Conservation (phyloP, 2,797 vertebrate species). For the Myotis vivesi region DNA sequence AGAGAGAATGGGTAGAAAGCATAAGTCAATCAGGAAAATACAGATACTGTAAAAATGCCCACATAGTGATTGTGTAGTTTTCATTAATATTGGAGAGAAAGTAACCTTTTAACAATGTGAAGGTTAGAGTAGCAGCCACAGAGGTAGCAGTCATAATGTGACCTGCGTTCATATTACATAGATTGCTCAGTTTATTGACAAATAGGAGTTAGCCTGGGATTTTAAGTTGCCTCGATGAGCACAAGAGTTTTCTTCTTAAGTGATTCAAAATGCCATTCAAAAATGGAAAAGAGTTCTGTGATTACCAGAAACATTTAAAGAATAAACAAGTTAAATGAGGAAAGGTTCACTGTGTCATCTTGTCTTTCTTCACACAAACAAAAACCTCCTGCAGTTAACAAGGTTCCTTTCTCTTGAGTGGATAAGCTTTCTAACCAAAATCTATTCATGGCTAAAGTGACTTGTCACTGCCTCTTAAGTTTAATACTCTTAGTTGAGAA, state of each 20-base stretch:
- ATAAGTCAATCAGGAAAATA: background rate
- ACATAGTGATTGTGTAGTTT: background rate
- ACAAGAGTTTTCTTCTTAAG: background rate
- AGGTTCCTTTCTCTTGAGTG: conserved; percentile 23
- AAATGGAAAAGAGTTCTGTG: background rate
- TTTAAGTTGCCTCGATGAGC: background rate
- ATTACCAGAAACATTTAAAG: background rate
- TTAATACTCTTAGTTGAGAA: background rate
- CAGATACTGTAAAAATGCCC: background rate
- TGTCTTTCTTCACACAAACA: background rate
- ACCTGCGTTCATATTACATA: background rate
- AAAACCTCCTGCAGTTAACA: conserved; percentile 8
- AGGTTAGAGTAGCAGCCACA: background rate
- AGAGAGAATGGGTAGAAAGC: background rate
- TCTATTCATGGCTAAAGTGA: background rate
- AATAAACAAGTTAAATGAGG: conserved; percentile 15
- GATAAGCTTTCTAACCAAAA: background rate
- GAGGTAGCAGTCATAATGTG: background rate
- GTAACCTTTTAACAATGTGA: background rate
- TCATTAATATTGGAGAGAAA: background rate
- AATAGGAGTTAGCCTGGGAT: background rate
- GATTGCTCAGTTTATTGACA: conserved; percentile 18
- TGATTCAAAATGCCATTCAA: background rate
- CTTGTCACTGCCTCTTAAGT: background rate
- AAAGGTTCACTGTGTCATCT: background rate